Base-by-base conservation (phyloP, 2,888 invertebrate genomes). In the Mimas tiliae region DNA sequence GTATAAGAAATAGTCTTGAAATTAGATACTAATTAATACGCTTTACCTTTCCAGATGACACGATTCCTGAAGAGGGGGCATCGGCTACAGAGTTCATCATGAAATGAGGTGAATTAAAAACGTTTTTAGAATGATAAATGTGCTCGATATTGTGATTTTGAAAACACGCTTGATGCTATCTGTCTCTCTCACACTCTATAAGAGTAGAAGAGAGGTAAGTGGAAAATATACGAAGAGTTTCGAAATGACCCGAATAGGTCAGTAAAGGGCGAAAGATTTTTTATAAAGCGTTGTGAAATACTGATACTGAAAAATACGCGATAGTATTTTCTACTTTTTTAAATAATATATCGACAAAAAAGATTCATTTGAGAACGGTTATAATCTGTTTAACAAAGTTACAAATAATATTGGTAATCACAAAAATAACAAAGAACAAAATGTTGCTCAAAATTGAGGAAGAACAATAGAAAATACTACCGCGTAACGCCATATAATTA, bases 251-350 rank as follows among this genome's bases (percentile, higher is more conserved):
- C 77, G 73, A 70, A 74, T 75, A 76, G 79, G 81, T 78, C 80
- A 72, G 76, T 75, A 80, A 84, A 70, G 81, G 85, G 87, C 87
- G 85, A 87, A 88, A 86, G 85, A 87, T 77, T 84, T 89, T 89
- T 89, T 90, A 89, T 88, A 90, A 89, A 78, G 91, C 86, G 92
- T 92, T 92, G 93, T 92, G 91, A 93, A 79, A 83, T 82, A 78
- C 73, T 81, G 79, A 80, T 80, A 83, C 78, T 79, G 75, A 80
- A 82, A 78, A 76, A 77, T 83, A 81, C 81, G 82, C 86, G 86
- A 83, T 83, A 85, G 82, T 78, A 81, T 82, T 84, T 84, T 83
- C 78, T 79, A 71, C 27, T 27, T 27, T 73, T 70, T 66, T 19
- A 64, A 68, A 66, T n/a, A n/a, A 63, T 68, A 66, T 68, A 67